Conservation (phyloP, 2,113 vertebrate genomes). For the Gavia stellata region DNA sequence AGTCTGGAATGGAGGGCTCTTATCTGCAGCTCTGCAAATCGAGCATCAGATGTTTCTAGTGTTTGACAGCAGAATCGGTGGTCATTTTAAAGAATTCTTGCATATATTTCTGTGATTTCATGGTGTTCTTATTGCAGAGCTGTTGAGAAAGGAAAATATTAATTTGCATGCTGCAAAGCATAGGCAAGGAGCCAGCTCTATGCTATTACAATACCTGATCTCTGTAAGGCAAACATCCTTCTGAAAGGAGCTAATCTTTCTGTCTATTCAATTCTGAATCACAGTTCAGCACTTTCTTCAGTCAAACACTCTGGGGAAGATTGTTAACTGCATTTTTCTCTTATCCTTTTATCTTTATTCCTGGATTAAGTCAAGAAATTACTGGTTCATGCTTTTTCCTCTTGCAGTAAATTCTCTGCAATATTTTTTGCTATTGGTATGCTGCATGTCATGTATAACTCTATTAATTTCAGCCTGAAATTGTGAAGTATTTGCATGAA, state of each 20-base stretch:
- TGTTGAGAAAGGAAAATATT: constrained; percentile 21
- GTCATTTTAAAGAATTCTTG: neutral
- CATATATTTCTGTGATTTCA: neutral
- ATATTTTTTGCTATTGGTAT: neutral
- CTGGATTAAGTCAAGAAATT: constrained; percentile 39
- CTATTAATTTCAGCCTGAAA: neutral
- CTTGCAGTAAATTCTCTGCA: neutral
- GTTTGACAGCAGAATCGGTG: neutral
- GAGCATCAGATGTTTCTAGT: neutral
- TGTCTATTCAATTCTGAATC: constrained; percentile 47
- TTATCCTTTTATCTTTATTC: constrained; percentile 25
- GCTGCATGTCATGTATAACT: rapidly evolving
- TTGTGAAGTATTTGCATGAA: neutral
- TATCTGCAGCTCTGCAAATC: neutral
- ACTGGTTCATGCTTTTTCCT: neutral
- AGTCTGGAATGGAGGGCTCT: neutral
- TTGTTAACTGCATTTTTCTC: constrained; percentile 10
- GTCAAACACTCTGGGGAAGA: constrained; percentile 32
- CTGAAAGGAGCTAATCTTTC: constrained; percentile 51
- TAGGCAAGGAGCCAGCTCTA: constrained; percentile 15
- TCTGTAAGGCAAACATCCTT: constrained; percentile 37
- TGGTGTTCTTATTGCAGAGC: neutral
- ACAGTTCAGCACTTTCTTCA: constrained; percentile 43
- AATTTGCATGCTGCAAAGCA: constrained; percentile 29
- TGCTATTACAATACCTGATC: constrained; percentile 54